Evolutionary conservation across 2,113 vertebrate species (phyloP), one percentile per base, ranked within the genome.

Genomic region (Vidua chalybeata): DNA sequence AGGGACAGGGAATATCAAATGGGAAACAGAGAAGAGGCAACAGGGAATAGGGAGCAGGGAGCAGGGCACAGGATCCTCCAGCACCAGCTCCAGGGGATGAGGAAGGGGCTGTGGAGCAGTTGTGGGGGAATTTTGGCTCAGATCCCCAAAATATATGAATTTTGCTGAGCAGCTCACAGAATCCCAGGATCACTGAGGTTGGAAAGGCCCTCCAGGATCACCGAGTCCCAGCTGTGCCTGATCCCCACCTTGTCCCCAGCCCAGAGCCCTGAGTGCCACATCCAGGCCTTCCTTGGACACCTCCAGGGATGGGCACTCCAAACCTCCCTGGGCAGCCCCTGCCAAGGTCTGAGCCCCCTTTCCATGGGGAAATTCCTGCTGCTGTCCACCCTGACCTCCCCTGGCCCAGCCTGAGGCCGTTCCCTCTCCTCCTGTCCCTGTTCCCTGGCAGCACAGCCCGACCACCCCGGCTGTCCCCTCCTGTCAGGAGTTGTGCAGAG

Each of bases 211-310:
- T 58, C 51, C 35, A 31, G 3, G 28, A 1, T n/a, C 41, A 63
- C 7, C 0, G 1, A 28, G 48, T 7, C 23, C 46, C 1, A 5
- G 0, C 33, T 54, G 54, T 68, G 54, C 13, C 37, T 0, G 0
- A 37, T 37, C 0, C 26, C 37, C 45, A 51, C 52, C 21, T 3
- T 35, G 33, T 45, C 35, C 9, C 52, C 52, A 67, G n/a, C 54
- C 72, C 62, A 21, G 26, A 13, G n/a, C 37, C 0, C 37, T 54
- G 3, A 71, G 74, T 39, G 74, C 39, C 48, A 48, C 7, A 0
- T 12, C 63, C 73, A 61, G 62, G 3, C 0, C 0, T 31, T 30
- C 61, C 72, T 3, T 1, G 13, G 37, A 3, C 22, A 31, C 26
- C 46, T 59, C 16, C 52, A 86, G 54, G 37, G 55, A 6, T 54